Evolutionary conservation across 2,888 invertebrate species (phyloP), one percentile per base, ranked within the genome.

Genomic region (Camponotus fellah): DNA sequence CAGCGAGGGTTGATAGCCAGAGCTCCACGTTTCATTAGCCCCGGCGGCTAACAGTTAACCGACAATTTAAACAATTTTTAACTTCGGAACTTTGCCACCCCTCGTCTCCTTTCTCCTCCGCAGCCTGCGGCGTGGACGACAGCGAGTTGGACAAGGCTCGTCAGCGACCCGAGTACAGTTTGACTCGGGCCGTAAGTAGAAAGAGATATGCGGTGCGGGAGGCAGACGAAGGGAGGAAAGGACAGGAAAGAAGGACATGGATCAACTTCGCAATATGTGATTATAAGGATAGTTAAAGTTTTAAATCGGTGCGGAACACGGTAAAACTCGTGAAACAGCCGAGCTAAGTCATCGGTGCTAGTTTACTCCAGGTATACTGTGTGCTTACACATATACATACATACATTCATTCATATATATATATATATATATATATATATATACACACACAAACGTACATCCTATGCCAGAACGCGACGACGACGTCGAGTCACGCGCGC

Each of bases 41-140:
- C 91, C 92, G 92, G 91, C 92, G 93, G 92, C 93, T 92, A 91
- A 91, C 92, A 92, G 93, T 94, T 94, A 94, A 93, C 92, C 93
- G 92, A 93, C 92, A 94, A 94, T 94, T 94, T 93, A 91, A 94
- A 92, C 93, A 94, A 94, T 94, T 94, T 94, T 94, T 94, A 94
- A 94, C 92, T 93, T 93, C 83, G 90, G 88, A 92, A 92, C 91
- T 93, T 92, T 89, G 82, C 86, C 85, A n/a, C 66, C 43, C 79
- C 76, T 56, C 60, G 65, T 87, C 81, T 72, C 75, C 83, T 68
- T 83, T 80, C 82, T 87, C 83, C 83, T 82, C 84, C 75, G 84
- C 88, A 85, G 86, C 85, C 87, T 83, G 89, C 88, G 92, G 89
- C 89, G 87, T 84, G 89, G 89, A 87, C 83, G 89, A 85, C 90